Evolutionary conservation across 2,797 vertebrate genomes (phyloP).

Genomic region (Limosa lapponica): DNA sequence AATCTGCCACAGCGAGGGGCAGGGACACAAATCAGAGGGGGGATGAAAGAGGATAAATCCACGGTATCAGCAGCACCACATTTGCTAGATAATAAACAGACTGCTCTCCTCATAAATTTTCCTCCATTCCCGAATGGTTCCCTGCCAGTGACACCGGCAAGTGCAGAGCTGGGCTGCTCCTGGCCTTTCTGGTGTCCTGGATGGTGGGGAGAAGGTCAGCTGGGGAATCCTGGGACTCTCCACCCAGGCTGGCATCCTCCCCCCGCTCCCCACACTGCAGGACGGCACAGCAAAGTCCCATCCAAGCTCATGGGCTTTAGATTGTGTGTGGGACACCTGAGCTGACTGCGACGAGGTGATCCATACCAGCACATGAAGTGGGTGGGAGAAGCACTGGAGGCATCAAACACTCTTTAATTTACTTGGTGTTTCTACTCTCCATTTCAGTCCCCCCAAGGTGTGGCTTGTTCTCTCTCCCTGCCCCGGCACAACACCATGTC

Average conservation of each 20-base stretch:
- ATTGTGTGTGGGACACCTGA: background rate
- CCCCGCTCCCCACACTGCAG: background rate
- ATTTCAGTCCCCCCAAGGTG: background rate
- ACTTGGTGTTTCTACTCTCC: background rate
- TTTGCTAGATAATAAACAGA: constrained; percentile 82
- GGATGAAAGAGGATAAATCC: constrained; percentile 80
- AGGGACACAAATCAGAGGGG: constrained; percentile 79
- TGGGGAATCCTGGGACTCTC: background rate
- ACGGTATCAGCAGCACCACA: constrained; percentile 70
- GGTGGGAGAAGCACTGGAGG: background rate
- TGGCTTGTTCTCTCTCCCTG: background rate
- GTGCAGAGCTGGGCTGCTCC: background rate
- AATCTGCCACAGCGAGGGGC: constrained; percentile 64
- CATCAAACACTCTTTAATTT: background rate
- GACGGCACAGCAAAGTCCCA: background rate
- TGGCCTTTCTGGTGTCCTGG: background rate
- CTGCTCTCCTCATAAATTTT: constrained; percentile 76
- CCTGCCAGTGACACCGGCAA: background rate
- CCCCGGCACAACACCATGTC: accelerated
- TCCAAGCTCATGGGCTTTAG: background rate
- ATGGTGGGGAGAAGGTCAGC: background rate
- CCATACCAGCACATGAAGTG: accelerated
- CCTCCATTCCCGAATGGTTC: background rate
- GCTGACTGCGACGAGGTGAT: accelerated
- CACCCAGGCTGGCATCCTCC: background rate